A percentile compares a stretch with the other conserved stretches of the same genome.
phyloP scores from a whole-genome alignment of 2,797 vertebrate genomes.

The Strix occidentalis region DNA sequence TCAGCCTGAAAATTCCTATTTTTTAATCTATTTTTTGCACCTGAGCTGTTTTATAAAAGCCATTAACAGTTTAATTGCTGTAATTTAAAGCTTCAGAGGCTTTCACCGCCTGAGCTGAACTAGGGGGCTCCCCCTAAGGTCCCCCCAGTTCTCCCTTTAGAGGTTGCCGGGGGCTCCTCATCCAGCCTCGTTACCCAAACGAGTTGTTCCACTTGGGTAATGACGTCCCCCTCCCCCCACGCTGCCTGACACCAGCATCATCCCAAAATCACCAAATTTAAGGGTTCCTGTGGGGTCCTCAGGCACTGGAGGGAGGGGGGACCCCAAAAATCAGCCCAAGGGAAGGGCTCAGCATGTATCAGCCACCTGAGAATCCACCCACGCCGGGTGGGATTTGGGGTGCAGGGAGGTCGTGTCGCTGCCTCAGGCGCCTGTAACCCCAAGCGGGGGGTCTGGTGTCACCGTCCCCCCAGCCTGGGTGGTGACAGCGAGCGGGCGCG shows the following conservation, averaged over 20 bases:
- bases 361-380: neutral
- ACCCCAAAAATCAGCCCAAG: neutral
- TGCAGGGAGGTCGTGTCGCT: rapidly evolving
- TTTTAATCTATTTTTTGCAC: neutral
- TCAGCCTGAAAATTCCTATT: neutral
- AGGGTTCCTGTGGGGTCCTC: neutral
- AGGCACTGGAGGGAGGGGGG: rapidly evolving
- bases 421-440: neutral
- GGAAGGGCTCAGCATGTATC: neutral
- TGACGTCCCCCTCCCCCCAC: neutral
- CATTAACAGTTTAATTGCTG: neutral
- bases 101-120: neutral
- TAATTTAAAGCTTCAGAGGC: neutral
- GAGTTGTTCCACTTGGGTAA: neutral
- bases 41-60: neutral
- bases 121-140: neutral
- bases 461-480: rapidly evolving
- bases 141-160: too few relatives aligned
- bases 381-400: neutral
- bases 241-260: neutral
- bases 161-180: neutral
- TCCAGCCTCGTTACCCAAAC: neutral
- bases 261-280: neutral
- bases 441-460: neutral
- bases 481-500: neutral